Percentiles rank a stretch among this genome's conserved stretches.
phyloP scores from a whole-genome alignment of 1,140 invertebrate genomes.

The Cotesia typhae region DNA sequence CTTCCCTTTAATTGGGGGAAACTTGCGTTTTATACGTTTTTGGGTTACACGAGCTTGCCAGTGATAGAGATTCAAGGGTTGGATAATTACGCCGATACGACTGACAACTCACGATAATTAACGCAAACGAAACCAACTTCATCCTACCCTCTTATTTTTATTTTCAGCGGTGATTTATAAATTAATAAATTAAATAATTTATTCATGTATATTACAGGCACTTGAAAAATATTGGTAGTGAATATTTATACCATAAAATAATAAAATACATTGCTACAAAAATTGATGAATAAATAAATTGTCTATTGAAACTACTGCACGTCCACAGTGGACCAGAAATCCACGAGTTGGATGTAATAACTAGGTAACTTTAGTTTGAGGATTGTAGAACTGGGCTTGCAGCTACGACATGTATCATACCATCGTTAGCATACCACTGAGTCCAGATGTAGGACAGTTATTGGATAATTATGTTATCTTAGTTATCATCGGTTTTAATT shows the following conservation, averaged over 20 bases:
- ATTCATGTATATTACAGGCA: too few relatives aligned
- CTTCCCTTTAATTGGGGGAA: too few relatives aligned
- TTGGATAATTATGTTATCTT: slow-evolving; percentile 52
- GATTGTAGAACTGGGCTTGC: slow-evolving; percentile 8
- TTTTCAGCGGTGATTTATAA: too few relatives aligned
- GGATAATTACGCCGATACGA: too few relatives aligned
- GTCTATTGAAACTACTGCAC: neutral
- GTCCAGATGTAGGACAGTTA: slow-evolving; percentile 45
- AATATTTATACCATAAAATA: neutral
- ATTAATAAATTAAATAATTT: too few relatives aligned
- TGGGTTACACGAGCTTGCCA: too few relatives aligned
- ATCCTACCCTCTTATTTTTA: too few relatives aligned
- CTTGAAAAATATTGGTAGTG: neutral
- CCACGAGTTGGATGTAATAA: slow-evolving; percentile 7
- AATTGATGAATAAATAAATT: neutral
- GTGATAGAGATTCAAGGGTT: too few relatives aligned
- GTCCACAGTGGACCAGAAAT: slow-evolving; percentile 1
- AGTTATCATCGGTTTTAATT: slow-evolving; percentile 53
- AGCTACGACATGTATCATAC: slow-evolving; percentile 22
- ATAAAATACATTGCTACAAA: neutral
- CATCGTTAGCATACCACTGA: slow-evolving; percentile 23
- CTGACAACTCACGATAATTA: too few relatives aligned
- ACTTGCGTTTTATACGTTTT: too few relatives aligned
- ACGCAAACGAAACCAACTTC: too few relatives aligned
- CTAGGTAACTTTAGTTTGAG: slow-evolving; percentile 11